Percentiles rank a stretch among this genome's conserved stretches.
Conservation (phyloP, 2,888 invertebrate genomes). For the Meiosimyza decipiens region DNA sequence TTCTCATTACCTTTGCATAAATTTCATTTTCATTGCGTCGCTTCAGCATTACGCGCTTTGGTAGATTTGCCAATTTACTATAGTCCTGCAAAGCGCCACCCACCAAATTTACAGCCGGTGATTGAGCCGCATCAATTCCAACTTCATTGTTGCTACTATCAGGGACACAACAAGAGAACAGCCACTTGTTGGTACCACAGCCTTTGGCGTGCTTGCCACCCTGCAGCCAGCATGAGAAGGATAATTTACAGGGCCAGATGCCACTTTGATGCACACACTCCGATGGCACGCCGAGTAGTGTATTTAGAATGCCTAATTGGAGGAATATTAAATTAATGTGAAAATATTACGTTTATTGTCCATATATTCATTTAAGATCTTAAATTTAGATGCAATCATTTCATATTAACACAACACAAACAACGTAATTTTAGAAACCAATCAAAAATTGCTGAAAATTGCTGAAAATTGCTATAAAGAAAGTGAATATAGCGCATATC, state of each 20-base stretch:
- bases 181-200: constrained; percentile 76
- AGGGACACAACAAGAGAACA: constrained; percentile 78
- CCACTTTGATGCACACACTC: constrained; percentile 69
- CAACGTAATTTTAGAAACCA: too few species aligned
- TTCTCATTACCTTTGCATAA: constrained; percentile 47
- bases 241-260: constrained; percentile 75
- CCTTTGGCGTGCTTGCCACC: constrained; percentile 76
- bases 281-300: constrained; percentile 63
- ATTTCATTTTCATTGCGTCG: constrained; percentile 64
- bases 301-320: constrained; percentile 60
- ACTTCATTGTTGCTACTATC: constrained; percentile 37
- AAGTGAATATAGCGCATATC: too few species aligned
- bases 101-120: constrained; percentile 56
- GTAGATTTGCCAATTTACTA: constrained; percentile 55
- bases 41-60: constrained; percentile 63
- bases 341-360: too few species aligned
- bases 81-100: constrained; percentile 52
- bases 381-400: too few species aligned
- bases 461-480: too few species aligned
- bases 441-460: too few species aligned
- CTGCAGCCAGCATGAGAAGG: constrained; percentile 80
- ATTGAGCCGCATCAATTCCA: constrained; percentile 19
- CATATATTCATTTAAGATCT: too few species aligned
- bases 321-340: background rate
- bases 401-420: too few species aligned